These are phyloP conservation scores for Vicugna pacos DNA, from an alignment of 2,113 vertebrate species.

Conservation along the genomic window DNA sequence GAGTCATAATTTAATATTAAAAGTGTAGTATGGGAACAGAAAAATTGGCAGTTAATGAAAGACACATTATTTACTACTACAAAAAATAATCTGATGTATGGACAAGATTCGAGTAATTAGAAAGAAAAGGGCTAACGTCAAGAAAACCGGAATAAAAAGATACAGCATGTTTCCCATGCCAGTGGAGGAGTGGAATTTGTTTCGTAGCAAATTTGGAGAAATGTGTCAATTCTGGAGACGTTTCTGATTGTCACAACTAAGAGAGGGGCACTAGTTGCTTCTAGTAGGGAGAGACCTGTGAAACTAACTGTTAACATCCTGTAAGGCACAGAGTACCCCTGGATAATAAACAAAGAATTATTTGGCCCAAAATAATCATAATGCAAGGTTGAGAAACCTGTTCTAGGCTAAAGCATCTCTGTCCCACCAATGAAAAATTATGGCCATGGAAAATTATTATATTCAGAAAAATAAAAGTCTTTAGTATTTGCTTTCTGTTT, in stretches of 20 bases:
- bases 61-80: rapidly evolving
- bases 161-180: not conserved
- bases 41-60: not conserved
- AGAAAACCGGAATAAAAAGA: not conserved
- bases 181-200: not conserved
- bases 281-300: not conserved
- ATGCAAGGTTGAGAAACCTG: not conserved
- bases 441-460: not conserved
- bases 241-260: not conserved
- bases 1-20: not conserved
- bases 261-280: not conserved
- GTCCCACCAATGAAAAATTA: not conserved
- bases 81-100: not conserved
- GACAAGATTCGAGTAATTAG: not conserved
- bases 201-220: not conserved
- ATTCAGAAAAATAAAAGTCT: not conserved
- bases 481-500: not conserved
- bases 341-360: not conserved
- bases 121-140: not conserved
- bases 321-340: not conserved
- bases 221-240: not conserved
- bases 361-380: not conserved
- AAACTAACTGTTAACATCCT: not conserved
- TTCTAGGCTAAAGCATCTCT: not conserved
- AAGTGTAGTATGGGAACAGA: not conserved